Base-by-base conservation (phyloP, 1,140 invertebrate species). In the Sarcophaga peregrina region DNA sequence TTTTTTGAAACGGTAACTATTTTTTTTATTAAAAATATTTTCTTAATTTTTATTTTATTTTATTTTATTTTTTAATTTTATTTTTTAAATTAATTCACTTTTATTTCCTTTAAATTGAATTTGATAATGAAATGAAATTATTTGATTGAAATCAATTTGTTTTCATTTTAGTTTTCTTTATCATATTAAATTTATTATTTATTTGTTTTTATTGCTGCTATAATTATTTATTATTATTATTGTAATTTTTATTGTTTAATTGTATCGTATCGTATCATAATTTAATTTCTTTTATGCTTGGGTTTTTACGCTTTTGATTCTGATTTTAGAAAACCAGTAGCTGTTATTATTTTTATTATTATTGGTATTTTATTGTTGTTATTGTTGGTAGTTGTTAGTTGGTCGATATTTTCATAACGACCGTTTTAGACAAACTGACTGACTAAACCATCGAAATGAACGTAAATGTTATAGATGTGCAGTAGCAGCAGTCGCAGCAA, bases 371-470 rank as follows among this genome's bases (percentile, higher is more conserved):
- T 78, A n/a, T 78, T 50, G 20, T 78, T 78, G 75, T 17, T 78
- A n/a, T 78, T 78, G 75, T 78, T 78, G 75, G 46, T 78, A 75
- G 52, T 76, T 76, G 17, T 8, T 72, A 25, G 37, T 76, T 76
- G 47, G 48, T 17, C 50, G 75, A 17, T 78, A 78, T 78, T 78
- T 50, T 78, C 75, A 50, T 78, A 20, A 78, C 75, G 75, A 78
- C 75, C 75, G 75, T 78, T 50, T 47, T 78, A 78, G 75, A 78
- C 75, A 78, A 78, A 78, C 75, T 78, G 75, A 78, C 75, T 78
- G 75, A 78, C 75, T 78, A 20, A 78, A 78, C 17, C 47, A 25
- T 50, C 47, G 17, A 78, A 78, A 78, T 78, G 50, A 78, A 52
- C 75, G 50, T 78, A 78, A 78, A 37, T 52, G 48, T 11, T 78